Evolutionary conservation across 2,113 vertebrate genomes (phyloP).

Genomic region (Tragelaphus buxtoni): DNA sequence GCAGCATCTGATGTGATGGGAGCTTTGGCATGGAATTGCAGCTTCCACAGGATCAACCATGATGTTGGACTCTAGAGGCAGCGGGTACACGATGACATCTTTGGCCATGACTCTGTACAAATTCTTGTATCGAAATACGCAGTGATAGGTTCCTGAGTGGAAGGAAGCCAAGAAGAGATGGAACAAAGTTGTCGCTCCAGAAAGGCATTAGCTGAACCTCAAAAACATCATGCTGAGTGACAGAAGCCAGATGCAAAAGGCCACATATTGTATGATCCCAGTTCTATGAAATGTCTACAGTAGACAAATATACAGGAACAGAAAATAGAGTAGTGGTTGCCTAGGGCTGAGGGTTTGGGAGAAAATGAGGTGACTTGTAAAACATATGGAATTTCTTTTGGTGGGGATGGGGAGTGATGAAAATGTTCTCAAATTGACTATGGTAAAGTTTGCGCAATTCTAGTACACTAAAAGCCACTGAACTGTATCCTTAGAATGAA

Average conservation of each 20-base stretch:
- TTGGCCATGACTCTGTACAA: constrained; percentile 56
- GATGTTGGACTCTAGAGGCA: constrained; percentile 75
- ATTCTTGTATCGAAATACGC: constrained; percentile 73
- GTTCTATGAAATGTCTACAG: not conserved
- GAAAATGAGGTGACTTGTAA: not conserved
- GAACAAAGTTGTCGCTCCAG: not conserved
- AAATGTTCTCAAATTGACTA: not conserved
- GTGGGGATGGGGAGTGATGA: not conserved
- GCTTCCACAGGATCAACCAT: constrained; percentile 71
- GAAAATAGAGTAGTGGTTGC: not conserved
- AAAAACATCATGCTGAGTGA: not conserved
- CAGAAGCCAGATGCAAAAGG: not conserved
- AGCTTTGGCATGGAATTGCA: not conserved
- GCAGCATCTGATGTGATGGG: constrained; percentile 72
- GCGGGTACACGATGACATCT: constrained; percentile 59
- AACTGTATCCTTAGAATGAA: not conserved
- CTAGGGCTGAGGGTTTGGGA: not conserved
- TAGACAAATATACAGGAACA: not conserved
- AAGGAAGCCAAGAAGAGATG: not conserved
- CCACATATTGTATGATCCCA: not conserved
- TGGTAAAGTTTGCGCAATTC: not conserved
- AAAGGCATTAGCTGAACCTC: not conserved
- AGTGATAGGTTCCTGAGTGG: constrained; percentile 78
- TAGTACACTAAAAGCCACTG: not conserved
- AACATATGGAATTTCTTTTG: not conserved